Conservation (phyloP, 37 sponge, comb jelly and placozoan genomes). For the Aphrocallistes beatrix region DNA sequence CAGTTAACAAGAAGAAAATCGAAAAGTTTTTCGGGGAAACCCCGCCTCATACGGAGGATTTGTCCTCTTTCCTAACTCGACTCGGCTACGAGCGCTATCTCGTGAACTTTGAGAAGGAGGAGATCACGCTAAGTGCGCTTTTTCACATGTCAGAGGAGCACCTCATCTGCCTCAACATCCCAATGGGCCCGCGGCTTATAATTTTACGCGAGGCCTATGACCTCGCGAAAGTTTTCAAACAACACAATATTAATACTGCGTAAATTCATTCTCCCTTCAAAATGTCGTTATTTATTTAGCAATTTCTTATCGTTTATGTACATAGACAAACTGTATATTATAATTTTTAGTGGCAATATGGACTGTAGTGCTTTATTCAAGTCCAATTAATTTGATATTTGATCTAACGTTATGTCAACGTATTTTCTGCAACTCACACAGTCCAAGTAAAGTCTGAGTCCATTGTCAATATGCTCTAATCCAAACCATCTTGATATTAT, state of each 20-base stretch:
- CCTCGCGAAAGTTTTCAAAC: neutral
- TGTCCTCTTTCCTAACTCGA: neutral
- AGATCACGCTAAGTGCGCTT: neutral
- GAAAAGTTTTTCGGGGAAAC: slow-evolving; percentile 16
- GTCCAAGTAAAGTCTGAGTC: no score
- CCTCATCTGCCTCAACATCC: neutral
- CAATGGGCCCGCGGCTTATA: neutral
- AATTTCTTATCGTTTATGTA: no score
- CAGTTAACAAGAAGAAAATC: neutral
- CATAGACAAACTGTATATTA: no score
- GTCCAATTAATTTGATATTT: no score
- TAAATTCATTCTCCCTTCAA: no score
- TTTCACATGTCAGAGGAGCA: slow-evolving; percentile 19
- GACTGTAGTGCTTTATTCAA: no score
- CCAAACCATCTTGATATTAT: no score
- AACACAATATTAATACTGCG: neutral
- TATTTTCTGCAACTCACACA: no score
- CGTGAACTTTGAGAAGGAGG: neutral
- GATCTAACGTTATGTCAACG: no score
- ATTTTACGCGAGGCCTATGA: neutral
- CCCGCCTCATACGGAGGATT: neutral
- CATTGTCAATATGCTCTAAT: no score
- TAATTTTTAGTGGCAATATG: no score
- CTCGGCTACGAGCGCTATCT: slow-evolving; percentile 10
- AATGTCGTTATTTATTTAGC: no score